Evolutionary conservation across 37 sponge, comb jelly and placozoan species (phyloP), one percentile per base, ranked within the genome.

Genomic region (Agelas oroides): DNA sequence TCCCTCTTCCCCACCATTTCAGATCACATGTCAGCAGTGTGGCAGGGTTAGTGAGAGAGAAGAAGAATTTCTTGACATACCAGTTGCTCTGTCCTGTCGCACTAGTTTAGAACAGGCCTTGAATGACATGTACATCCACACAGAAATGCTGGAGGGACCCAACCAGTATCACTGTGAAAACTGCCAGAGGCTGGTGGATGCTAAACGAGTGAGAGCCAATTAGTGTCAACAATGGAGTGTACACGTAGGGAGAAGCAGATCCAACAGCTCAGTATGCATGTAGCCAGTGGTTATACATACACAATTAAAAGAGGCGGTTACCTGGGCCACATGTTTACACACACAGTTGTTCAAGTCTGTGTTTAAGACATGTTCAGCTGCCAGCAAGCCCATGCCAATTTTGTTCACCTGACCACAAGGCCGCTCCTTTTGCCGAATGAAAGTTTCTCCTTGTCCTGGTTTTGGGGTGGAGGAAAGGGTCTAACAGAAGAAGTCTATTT

Each of bases 81-180:
- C 87, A 13, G 78, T 94, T 17, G 83, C 97, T 24, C 74, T 96
- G 61, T 70, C 89, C 17, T 85, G 82, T 14, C 28, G 76, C 0
- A 14, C 57, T 27, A 65, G 69, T 53, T 46, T 96, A 67, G 77
- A 88, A 52, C 66, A 78, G 35, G 84, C 88, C 25, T 81, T 96
- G 55, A 68, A 74, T 56, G 84, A 82, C 41, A 59, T 36, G 73
- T 96, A 76, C 67, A 41, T 86, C 37, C 75, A 83, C 24, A 77
- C 55, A 31, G 97, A 96, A 86, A 37, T 71, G 31, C 84, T 96
- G 70, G 89, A 91, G 21, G 97, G 94, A 19, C 65, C 62, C 40
- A 96, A 96, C 66, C 86, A 88, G 82, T 96, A 96, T 77, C 87
- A 60, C 62, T 96, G 97, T 82, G 87, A 65, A 5, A 65, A n/a